phyloP scores from a whole-genome alignment of 2,113 vertebrate genomes.

The Enhydra lutris region DNA sequence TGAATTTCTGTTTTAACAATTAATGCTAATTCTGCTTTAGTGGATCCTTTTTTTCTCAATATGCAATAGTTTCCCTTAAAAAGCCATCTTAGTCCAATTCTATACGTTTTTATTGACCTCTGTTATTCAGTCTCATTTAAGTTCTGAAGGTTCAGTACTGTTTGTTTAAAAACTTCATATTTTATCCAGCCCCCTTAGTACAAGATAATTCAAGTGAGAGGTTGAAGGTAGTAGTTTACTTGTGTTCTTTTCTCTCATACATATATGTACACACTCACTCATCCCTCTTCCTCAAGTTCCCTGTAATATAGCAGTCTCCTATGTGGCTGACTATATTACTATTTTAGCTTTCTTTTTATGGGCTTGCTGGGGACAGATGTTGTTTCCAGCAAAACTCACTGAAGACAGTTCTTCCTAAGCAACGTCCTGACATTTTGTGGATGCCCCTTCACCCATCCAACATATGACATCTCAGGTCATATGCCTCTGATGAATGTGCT shows the following conservation, averaged over 20 bases:
- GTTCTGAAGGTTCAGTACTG: neutral
- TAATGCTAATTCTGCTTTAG: neutral
- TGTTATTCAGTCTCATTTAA: neutral
- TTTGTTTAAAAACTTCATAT: neutral
- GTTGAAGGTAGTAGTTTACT: neutral
- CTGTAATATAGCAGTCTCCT: neutral
- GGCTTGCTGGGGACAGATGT: neutral
- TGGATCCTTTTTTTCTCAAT: neutral
- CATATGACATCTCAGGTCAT: neutral
- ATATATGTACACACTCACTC: neutral
- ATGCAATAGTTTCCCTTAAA: neutral
- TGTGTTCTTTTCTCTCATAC: neutral
- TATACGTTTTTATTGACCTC: neutral
- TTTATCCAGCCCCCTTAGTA: neutral
- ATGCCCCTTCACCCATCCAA: neutral
- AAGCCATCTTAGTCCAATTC: neutral
- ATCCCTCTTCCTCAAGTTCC: neutral
- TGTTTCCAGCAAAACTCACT: neutral
- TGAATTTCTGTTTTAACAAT: neutral
- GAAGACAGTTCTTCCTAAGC: neutral
- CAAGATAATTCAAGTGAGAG: neutral
- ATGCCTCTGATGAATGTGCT: neutral
- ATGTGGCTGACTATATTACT: neutral
- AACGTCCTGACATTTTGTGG: neutral
- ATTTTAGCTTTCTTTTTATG: neutral